Percentiles rank a stretch among this genome's conserved stretches.
Conservation (phyloP, 2,113 vertebrate species). For the Ramphastos sulfuratus region DNA sequence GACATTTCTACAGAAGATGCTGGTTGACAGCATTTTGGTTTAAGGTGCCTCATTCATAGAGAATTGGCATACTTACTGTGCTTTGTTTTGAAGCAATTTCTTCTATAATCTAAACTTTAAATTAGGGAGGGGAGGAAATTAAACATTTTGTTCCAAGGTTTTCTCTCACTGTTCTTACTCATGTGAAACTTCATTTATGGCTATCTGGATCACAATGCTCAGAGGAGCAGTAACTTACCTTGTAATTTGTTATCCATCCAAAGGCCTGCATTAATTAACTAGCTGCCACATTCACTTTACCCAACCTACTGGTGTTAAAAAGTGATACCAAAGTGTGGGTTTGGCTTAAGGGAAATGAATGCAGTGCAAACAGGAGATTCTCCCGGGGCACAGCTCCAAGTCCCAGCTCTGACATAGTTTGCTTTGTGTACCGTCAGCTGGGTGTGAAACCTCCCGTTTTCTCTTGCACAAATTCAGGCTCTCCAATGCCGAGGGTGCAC, state of each 20-base stretch:
- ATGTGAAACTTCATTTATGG: neutral
- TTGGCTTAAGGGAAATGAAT: neutral
- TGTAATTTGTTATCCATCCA: neutral
- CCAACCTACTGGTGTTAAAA: neutral
- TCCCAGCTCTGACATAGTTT: neutral
- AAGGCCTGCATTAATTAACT: neutral
- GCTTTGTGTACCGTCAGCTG: neutral
- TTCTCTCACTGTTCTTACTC: neutral
- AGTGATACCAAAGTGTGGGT: neutral
- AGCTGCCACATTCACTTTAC: neutral
- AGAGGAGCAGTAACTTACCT: neutral
- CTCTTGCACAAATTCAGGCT: neutral
- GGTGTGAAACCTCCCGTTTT: neutral
- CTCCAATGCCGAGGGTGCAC: neutral
- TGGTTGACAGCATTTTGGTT: neutral
- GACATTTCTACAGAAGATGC: neutral
- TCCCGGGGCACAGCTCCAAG: neutral
- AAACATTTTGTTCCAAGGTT: neutral
- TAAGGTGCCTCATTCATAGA: neutral
- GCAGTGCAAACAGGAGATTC: neutral
- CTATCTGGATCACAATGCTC: neutral
- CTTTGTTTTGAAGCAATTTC: neutral
- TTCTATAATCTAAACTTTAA: neutral
- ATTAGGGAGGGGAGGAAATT: accelerated
- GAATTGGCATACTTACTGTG: neutral